These are phyloP conservation scores for Ancistrus triradiatus DNA, from an alignment of 2,113 vertebrate species.

Conservation along the genomic window DNA sequence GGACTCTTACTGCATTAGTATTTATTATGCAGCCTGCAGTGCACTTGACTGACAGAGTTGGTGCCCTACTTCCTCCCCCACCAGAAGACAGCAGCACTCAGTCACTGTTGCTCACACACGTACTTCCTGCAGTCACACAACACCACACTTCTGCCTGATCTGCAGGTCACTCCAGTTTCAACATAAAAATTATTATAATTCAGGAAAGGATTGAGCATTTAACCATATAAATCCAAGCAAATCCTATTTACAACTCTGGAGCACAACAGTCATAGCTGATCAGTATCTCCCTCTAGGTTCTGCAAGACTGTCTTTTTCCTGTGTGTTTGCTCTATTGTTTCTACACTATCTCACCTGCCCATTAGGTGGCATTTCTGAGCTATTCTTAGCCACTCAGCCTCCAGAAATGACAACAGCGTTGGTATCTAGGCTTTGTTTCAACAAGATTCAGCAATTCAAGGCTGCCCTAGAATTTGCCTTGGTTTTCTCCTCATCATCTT, in stretches of 20 bases:
- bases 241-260: not conserved
- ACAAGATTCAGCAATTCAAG: too few species aligned
- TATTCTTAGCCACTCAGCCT: slow-evolving; percentile 7
- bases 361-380: slow-evolving; percentile 31
- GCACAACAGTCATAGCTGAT: not conserved
- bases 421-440: slow-evolving; percentile 9
- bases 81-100: slow-evolving; percentile 10
- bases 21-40: slow-evolving; percentile 14
- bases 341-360: not conserved
- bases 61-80: slow-evolving; percentile 13
- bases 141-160: slow-evolving; percentile 1
- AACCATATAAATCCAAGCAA: too few species aligned
- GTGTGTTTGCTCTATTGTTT: not conserved
- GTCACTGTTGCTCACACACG: not conserved
- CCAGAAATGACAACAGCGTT: slow-evolving; percentile 17
- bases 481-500: not conserved
- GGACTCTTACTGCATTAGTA: not conserved
- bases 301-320: not conserved
- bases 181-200: too few species aligned
- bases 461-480: slow-evolving; percentile 12
- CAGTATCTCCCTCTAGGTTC: not conserved
- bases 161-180: slow-evolving; percentile 12
- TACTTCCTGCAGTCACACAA: not conserved
- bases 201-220: too few species aligned
- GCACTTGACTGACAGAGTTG: slow-evolving; percentile 14